Conservation (phyloP, 2,797 vertebrate species). For the Smutsia gigantea region DNA sequence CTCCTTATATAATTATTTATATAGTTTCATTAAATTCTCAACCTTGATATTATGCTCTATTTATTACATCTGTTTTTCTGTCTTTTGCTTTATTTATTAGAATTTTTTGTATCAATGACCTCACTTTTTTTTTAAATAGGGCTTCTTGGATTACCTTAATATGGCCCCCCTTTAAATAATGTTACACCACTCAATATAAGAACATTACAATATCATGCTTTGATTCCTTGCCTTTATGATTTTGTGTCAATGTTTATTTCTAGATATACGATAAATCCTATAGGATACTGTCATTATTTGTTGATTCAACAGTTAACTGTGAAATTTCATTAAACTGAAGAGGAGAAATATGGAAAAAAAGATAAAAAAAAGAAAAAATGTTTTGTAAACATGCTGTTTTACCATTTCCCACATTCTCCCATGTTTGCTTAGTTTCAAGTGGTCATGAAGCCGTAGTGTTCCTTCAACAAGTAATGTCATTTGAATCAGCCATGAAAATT, state of each 20-base stretch:
- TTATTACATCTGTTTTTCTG: not conserved
- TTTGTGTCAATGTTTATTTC: not conserved
- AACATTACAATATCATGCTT: not conserved
- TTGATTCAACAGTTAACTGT: not conserved
- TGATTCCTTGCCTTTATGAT: not conserved
- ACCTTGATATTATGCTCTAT: not conserved
- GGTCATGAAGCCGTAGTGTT: not conserved
- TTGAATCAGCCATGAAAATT: not conserved
- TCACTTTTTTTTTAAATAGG: not conserved
- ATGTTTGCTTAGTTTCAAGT: not conserved
- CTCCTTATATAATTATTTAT: no score
- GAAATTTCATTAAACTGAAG: not conserved
- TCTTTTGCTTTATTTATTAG: not conserved
- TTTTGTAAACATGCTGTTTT: not conserved
- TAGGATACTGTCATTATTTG: not conserved
- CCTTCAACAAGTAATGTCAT: not conserved
- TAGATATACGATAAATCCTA: not conserved
- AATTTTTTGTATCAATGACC: not conserved
- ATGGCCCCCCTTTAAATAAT: not conserved
- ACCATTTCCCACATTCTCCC: not conserved
- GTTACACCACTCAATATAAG: not conserved
- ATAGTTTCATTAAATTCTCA: not conserved
- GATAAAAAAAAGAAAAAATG: not conserved
- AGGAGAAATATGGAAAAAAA: no score
- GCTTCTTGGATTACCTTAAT: not conserved